Conservation (phyloP, 2,888 invertebrate species). For the Mythimna ferrago region DNA sequence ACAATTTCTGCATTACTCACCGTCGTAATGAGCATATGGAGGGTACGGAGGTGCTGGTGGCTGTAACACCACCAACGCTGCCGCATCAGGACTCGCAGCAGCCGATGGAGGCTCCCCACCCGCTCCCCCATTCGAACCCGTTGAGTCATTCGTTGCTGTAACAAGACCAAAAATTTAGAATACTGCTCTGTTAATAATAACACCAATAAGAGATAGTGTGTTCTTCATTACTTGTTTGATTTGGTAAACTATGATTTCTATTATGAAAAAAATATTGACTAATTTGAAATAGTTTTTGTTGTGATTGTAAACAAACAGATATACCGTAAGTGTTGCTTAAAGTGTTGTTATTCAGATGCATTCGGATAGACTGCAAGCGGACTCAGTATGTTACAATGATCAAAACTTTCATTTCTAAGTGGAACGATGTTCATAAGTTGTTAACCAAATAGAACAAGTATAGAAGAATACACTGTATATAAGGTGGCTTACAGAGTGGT, state of each 20-base stretch:
- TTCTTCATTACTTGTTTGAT: conserved; percentile 9
- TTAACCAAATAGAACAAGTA: conserved; percentile 5
- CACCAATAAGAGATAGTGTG: conserved; percentile 11
- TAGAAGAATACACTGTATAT: conserved; percentile 19
- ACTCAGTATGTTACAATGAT: too few relatives aligned
- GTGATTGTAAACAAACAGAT: too few relatives aligned
- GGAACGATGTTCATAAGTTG: too few relatives aligned
- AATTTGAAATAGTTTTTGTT: background rate
- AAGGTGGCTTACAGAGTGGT: conserved; percentile 54
- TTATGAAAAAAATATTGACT: too few relatives aligned
- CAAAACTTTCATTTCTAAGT: too few relatives aligned
- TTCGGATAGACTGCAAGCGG: too few relatives aligned
- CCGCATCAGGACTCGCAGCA: conserved; percentile 87
- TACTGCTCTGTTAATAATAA: background rate
- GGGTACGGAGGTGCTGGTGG: conserved; percentile 88
- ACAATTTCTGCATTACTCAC: conserved; percentile 61
- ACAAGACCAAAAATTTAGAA: conserved; percentile 19
- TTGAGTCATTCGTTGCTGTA: conserved; percentile 87
- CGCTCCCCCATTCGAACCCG: conserved; percentile 84
- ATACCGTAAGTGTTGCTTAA: too few relatives aligned
- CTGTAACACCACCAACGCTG: conserved; percentile 86
- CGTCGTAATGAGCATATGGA: conserved; percentile 88
- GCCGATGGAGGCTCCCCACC: conserved; percentile 87
- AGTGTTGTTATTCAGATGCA: too few relatives aligned
- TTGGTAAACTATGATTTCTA: background rate